A percentile compares a stretch with the other conserved stretches of the same genome.
Evolutionary conservation across 2,113 vertebrate species (phyloP).

Genomic region (Hyaena hyaena): DNA sequence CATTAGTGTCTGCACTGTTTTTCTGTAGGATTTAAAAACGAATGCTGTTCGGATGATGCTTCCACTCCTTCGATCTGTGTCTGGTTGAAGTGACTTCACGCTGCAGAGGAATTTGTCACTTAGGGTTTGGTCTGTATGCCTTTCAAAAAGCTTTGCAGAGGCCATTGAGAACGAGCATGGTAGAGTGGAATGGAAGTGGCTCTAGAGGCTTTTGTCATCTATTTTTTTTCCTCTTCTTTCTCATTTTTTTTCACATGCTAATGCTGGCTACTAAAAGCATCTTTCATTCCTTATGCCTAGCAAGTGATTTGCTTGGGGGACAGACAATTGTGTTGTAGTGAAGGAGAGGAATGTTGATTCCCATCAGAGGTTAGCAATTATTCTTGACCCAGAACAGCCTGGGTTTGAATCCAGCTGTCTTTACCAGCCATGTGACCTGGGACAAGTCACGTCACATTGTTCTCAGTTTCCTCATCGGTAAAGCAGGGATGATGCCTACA

Average conservation of each 20-base stretch:
- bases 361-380: background rate
- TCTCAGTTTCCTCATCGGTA: constrained; percentile 5
- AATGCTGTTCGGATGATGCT: background rate
- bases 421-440: background rate
- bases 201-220: background rate
- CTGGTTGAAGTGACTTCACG: background rate
- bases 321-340: background rate
- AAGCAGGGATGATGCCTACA: background rate
- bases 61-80: background rate
- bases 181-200: background rate
- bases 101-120: background rate
- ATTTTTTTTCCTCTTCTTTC: background rate
- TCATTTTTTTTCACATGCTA: constrained; percentile 36
- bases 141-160: constrained; percentile 24
- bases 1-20: background rate
- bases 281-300: constrained; percentile 3
- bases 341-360: background rate
- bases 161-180: background rate
- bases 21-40: constrained; percentile 2
- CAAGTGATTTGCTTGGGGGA: background rate
- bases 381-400: background rate
- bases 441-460: background rate
- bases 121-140: background rate
- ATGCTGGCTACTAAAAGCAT: constrained; percentile 19
- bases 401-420: background rate